These are phyloP conservation scores for Orthonychiurus folsomi DNA, from an alignment of 2,888 invertebrate species.

Conservation along the genomic window DNA sequence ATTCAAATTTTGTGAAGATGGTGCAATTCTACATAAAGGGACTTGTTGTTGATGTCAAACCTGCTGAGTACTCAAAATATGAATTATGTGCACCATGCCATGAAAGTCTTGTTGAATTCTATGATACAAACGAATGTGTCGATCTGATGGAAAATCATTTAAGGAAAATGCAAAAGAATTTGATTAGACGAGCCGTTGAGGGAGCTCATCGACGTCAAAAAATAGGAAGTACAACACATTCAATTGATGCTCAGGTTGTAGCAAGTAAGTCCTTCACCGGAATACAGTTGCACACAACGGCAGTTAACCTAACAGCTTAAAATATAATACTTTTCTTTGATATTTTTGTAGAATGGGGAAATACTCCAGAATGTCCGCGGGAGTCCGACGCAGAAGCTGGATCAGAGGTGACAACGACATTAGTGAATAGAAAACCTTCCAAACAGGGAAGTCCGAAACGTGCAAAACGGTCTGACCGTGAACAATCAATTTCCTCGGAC, in stretches of 20 bases:
- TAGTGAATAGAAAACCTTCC: too few species aligned
- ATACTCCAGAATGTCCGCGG: too few species aligned
- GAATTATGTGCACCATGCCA: not conserved
- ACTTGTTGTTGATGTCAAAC: conserved; percentile 9
- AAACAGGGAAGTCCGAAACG: too few species aligned
- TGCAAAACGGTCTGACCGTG: too few species aligned
- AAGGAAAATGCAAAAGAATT: not conserved
- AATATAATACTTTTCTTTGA: not conserved
- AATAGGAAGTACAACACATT: not conserved
- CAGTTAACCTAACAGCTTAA: not conserved
- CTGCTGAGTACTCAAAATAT: not conserved
- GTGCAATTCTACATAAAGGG: conserved; percentile 5
- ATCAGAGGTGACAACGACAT: too few species aligned
- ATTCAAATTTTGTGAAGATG: not conserved
- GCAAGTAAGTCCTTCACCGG: not conserved
- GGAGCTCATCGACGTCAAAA: not conserved
- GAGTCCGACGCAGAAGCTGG: too few species aligned
- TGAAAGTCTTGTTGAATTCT: conserved; percentile 5
- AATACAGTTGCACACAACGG: not conserved
- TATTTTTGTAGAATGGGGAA: conserved; percentile 8
- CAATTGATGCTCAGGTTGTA: not conserved
- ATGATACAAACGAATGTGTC: conserved; percentile 7
- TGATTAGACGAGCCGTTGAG: not conserved
- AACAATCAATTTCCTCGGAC: too few species aligned
- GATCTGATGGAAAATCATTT: not conserved